A percentile compares a stretch with the other conserved stretches of the same genome.
Evolutionary conservation across 2,797 vertebrate species (phyloP).

Genomic region (Podarcis lilfordi): DNA sequence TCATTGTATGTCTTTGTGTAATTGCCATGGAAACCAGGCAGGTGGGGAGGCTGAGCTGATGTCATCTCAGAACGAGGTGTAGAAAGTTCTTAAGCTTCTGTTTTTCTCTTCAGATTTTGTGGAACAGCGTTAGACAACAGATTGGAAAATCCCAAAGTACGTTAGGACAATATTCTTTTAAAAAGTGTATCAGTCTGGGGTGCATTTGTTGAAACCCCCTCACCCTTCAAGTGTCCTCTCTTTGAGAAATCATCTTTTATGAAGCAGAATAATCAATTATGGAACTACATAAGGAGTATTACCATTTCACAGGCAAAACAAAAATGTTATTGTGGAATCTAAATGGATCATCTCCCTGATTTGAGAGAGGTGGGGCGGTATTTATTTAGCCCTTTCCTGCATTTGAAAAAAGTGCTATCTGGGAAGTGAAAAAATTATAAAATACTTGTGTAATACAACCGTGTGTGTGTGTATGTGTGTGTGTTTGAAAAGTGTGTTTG

Average conservation of each 20-base stretch:
- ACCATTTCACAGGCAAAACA: not conserved
- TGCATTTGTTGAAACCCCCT: not conserved
- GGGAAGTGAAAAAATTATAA: no score
- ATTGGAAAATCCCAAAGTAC: conserved; percentile 34
- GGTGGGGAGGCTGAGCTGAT: conserved; percentile 83
- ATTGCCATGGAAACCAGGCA: conserved; percentile 82
- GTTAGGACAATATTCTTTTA: not conserved
- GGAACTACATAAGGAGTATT: not conserved
- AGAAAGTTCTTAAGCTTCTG: conserved; percentile 63
- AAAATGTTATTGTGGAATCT: not conserved
- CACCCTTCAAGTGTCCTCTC: not conserved
- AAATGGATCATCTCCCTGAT: not conserved
- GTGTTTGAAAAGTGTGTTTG: no score
- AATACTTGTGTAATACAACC: no score
- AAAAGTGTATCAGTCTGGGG: not conserved
- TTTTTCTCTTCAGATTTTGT: conserved; percentile 21
- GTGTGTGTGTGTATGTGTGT: no score
- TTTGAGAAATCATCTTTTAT: conserved; percentile 28
- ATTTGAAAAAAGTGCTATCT: not conserved
- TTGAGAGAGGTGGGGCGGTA: not conserved
- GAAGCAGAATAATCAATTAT: not conserved
- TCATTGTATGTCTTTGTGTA: conserved; percentile 83
- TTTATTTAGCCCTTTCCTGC: not conserved
- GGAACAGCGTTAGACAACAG: conserved; percentile 38
- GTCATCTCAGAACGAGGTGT: conserved; percentile 72